phyloP scores from a whole-genome alignment of 1,140 invertebrate genomes.

The Macrotrachela quadricornifera region DNA sequence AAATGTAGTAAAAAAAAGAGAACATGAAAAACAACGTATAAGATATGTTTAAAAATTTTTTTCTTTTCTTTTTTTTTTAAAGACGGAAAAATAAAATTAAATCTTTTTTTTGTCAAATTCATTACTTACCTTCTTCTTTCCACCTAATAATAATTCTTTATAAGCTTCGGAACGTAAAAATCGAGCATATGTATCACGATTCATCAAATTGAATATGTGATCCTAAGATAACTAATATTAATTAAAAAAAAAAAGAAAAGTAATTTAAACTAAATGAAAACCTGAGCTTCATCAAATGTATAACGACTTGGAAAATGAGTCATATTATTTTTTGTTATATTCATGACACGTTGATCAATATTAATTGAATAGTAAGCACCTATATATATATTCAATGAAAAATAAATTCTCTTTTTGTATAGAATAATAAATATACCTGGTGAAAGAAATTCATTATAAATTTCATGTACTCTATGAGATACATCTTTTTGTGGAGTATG shows the following conservation, averaged over 20 bases:
- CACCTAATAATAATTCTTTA: background rate
- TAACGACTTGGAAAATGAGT: constrained; percentile 38
- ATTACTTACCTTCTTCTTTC: background rate
- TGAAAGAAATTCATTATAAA: constrained; percentile 40
- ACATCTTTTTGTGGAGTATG: background rate
- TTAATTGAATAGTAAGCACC: constrained; percentile 90
- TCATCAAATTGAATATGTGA: constrained; percentile 97
- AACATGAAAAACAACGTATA: too few species aligned
- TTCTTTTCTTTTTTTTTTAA: too few species aligned
- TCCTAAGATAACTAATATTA: constrained; percentile 41
- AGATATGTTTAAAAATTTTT: too few species aligned
- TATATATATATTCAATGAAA: too few species aligned
- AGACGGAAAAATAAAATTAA: too few species aligned
- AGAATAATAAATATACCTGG: too few species aligned
- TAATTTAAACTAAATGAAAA: too few species aligned
- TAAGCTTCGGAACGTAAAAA: constrained; percentile 96
- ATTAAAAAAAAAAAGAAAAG: background rate
- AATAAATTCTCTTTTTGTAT: too few species aligned
- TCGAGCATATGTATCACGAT: constrained; percentile 88
- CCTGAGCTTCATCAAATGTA: constrained; percentile 88
- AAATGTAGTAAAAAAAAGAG: too few species aligned
- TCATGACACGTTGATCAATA: constrained; percentile 59
- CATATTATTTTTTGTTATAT: constrained; percentile 47
- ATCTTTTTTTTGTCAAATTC: background rate
- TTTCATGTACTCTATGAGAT: constrained; percentile 47